Evolutionary conservation across 2,888 invertebrate species (phyloP).

Genomic region (Zygothrica quintamaculata): DNA sequence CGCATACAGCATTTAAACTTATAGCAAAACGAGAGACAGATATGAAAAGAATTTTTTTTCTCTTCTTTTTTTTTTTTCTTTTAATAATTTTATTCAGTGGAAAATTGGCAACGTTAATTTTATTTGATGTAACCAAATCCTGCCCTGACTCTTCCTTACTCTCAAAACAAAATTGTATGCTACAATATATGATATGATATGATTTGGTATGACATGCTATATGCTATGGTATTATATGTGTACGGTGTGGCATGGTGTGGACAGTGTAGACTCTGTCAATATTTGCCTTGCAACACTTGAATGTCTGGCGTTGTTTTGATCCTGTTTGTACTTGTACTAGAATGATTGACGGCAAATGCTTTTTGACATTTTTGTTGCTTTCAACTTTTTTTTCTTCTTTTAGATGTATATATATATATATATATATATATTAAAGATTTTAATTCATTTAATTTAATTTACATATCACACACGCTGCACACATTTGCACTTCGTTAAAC

Average conservation of each 20-base stretch:
- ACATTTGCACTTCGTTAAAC: conserved; percentile 25
- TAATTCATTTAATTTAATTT: conserved; percentile 55
- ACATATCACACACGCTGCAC: conserved; percentile 20
- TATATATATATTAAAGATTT: conserved; percentile 19
- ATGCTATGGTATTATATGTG: conserved; percentile 1
- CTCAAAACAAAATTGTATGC: too few relatives aligned
- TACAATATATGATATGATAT: neutral
- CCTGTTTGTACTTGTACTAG: conserved; percentile 30
- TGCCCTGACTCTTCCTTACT: neutral
- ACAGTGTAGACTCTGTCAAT: conserved; percentile 46
- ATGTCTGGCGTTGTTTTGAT: conserved; percentile 36
- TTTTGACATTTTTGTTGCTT: conserved; percentile 2
- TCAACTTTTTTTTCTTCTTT: neutral
- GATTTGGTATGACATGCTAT: conserved; percentile 22
- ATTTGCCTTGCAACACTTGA: conserved; percentile 52
- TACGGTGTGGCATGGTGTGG: neutral
- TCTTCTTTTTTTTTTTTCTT: conserved; percentile 14
- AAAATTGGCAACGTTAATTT: conserved; percentile 50
- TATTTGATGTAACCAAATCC: conserved; percentile 36
- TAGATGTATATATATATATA: too few relatives aligned
- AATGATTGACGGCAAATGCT: conserved; percentile 12
- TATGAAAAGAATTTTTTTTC: too few relatives aligned
- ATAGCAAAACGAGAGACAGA: too few relatives aligned
- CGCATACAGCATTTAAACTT: too few relatives aligned
- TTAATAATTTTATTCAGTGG: conserved; percentile 33